Evolutionary conservation across 37 sponge, comb jelly and placozoan species (phyloP), one percentile per base, ranked within the genome.

Genomic region (Haliclona indistincta): DNA sequence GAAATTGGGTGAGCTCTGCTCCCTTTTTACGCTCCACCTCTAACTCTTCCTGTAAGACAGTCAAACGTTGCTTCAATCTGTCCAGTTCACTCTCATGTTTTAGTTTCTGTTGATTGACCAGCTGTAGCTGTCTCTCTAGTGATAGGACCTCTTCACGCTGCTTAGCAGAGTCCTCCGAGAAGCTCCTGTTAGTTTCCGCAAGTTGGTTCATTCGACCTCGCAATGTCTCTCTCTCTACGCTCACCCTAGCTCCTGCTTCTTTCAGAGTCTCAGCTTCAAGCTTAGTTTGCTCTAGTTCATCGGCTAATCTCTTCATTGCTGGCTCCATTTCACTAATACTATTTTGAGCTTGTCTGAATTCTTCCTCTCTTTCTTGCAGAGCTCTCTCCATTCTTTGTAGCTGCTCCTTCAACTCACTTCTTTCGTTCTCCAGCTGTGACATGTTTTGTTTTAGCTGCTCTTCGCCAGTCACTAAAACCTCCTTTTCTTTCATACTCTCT

Each of bases 171-270:
- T 84, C 70, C 30, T 65, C 49, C 10, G 62, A 33, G 1, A 76
- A 30, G 1, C 2, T 51, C 20, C 0, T 19, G 40, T 61, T 68
- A 2, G 68, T 17, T 32, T 65, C 66, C 10, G 85, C 64, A 2
- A 72, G 36, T n/a, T 13, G 25, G 10, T 85, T 71, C 43, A 85
- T 73, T 47, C 71, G 32, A 5, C 78, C 78, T 28, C 70, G 53
- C 2, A 85, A 71, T 15, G 62, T 54, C 49, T 85, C 85, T 3
- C 26, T 54, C 68, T 85, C 78, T 51, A 53, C 38, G 37, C n/a
- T 26, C 13, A 33, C 54, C 19, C 37, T 19, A 39, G 77, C 73
- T 32, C 29, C 10, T 58, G 62, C 66, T 26, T 47, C 63, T 44
- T 55, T 45, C 25, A 58, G 28, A 25, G 13, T 6, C 60, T 58